Evolutionary conservation across 2,888 invertebrate genomes (phyloP), one percentile per base, ranked within the genome.

Genomic region (Barypeithes pellucidus): DNA sequence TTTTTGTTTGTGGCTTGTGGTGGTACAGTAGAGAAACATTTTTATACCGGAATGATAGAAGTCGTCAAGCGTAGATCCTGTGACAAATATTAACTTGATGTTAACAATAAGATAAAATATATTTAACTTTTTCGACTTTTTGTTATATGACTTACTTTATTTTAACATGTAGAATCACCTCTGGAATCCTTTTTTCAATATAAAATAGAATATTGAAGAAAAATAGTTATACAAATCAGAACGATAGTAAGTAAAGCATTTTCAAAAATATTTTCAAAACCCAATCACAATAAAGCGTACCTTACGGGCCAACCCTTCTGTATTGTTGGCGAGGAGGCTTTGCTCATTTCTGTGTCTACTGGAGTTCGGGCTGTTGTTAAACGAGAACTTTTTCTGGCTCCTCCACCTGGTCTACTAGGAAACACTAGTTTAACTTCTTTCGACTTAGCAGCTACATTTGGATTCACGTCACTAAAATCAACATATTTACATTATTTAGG

Each of bases 221-320:
- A 39, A 36, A 50, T 52, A 14, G 16, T 22, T 43, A 29, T 12
- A 9, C 24, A 50, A 12, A 8, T 22, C 14, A n/a, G 2, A 57
- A 45, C 47, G 12, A 65, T 5, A 18, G 24, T 61, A 73, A 76
- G n/a, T n/a, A n/a, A n/a, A n/a, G n/a, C n/a, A n/a, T n/a, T n/a
- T n/a, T n/a, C n/a, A n/a, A n/a, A n/a, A n/a, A n/a, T n/a, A n/a
- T n/a, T n/a, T n/a, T n/a, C n/a, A n/a, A n/a, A n/a, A n/a, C n/a
- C n/a, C n/a, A n/a, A n/a, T n/a, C n/a, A 29, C 29, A 29, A 29
- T 5, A 29, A 29, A 29, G 9, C 29, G 1, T 87, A 93, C 91
- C 95, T 92, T 20, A 89, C 90, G 0, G 95, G 95, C 90, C 95
- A 95, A 78, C 95, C 95, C 85, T 94, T 95, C 76, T 93, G 92